Evolutionary conservation across 2,888 invertebrate species (phyloP).

Genomic region (Drosophila limbata): DNA sequence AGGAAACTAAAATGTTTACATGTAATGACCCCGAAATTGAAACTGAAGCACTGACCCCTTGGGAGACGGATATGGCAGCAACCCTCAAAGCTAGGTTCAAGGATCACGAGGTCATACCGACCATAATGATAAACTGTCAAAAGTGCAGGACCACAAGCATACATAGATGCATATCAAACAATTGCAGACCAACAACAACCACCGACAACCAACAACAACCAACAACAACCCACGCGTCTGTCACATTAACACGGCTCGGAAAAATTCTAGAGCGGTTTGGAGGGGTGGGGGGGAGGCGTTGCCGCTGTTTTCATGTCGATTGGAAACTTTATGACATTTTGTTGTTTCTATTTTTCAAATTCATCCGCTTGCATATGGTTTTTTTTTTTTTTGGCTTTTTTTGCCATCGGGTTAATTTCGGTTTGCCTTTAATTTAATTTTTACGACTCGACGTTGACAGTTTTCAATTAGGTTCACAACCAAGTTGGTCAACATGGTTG

Average conservation of each 20-base stretch:
- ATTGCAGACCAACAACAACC: slow-evolving; percentile 19
- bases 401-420: slow-evolving; percentile 57
- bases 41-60: slow-evolving; percentile 9
- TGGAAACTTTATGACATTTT: slow-evolving; percentile 63
- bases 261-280: background rate
- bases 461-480: slow-evolving; percentile 60
- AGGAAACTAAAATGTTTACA: slow-evolving; percentile 42
- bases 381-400: slow-evolving; percentile 12
- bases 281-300: slow-evolving; percentile 4
- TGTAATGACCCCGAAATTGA: slow-evolving; percentile 52
- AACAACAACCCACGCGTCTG: slow-evolving; percentile 63
- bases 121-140: slow-evolving; percentile 69
- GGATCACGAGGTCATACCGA: slow-evolving; percentile 14
- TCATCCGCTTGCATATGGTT: slow-evolving; percentile 22
- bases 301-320: slow-evolving; percentile 58
- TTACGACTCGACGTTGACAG: slow-evolving; percentile 61
- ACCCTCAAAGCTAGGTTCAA: slow-evolving; percentile 27
- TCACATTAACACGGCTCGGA: slow-evolving; percentile 59
- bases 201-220: slow-evolving; percentile 19
- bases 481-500: background rate
- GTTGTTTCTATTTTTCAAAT: slow-evolving; percentile 4
- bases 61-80: slow-evolving; percentile 2
- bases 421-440: slow-evolving; percentile 23
- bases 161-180: slow-evolving; percentile 59
- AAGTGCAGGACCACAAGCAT: slow-evolving; percentile 36